A percentile compares a stretch with the other conserved stretches of the same genome.
These are phyloP conservation scores for Sciurus carolinensis DNA, from an alignment of 2,797 vertebrate species.

Conservation along the genomic window DNA sequence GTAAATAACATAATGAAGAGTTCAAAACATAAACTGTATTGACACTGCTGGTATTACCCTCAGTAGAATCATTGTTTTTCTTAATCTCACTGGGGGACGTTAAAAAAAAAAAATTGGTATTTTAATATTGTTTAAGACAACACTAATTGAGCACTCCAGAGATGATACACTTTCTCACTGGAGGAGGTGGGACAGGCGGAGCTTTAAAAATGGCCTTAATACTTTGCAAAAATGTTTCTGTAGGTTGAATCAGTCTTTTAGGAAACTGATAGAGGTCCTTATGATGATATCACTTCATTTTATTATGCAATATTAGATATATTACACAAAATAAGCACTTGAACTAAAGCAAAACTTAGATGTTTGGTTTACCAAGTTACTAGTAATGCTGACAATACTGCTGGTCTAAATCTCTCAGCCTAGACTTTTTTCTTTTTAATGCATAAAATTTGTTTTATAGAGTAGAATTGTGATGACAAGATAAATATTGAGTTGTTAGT, in stretches of 20 bases:
- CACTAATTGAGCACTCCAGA: neutral
- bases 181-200: slow-evolving; percentile 15
- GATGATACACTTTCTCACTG: neutral
- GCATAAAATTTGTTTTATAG: neutral
- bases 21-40: slow-evolving; percentile 4
- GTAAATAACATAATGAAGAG: neutral
- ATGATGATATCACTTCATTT: slow-evolving; percentile 70
- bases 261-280: slow-evolving; percentile 68
- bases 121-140: neutral
- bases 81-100: neutral
- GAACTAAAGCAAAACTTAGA: slow-evolving; percentile 51
- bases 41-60: slow-evolving; percentile 24
- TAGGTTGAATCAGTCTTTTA: slow-evolving; percentile 79
- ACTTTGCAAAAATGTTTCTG: slow-evolving; percentile 56
- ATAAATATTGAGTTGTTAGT: slow-evolving; percentile 16
- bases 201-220: slow-evolving; percentile 76
- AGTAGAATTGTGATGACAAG: slow-evolving; percentile 22
- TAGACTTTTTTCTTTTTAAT: neutral
- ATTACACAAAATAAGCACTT: slow-evolving; percentile 72
- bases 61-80: neutral
- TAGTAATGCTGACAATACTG: neutral
- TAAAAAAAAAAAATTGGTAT: neutral
- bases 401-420: neutral
- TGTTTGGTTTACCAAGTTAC: slow-evolving; percentile 7
- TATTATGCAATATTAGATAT: slow-evolving; percentile 72